These are phyloP conservation scores for Labia minor DNA, from an alignment of 2,888 invertebrate species.

Conservation along the genomic window DNA sequence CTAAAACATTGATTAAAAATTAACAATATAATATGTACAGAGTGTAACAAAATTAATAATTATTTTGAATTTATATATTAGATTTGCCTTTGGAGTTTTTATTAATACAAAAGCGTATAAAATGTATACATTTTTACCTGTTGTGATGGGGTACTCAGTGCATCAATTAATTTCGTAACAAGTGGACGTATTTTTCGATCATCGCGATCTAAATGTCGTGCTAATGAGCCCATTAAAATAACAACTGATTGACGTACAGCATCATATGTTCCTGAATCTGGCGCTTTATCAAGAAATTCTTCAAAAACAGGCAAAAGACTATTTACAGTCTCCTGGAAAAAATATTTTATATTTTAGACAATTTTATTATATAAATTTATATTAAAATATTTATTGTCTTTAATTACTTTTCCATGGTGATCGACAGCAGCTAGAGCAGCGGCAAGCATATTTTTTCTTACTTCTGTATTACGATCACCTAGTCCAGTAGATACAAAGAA, in stretches of 20 bases:
- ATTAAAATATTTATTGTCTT: too few species aligned
- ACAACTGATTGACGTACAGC: conserved; percentile 92
- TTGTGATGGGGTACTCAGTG: conserved; percentile 92
- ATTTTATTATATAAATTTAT: not conserved
- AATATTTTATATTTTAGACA: not conserved
- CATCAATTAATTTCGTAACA: conserved; percentile 75
- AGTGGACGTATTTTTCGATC: conserved; percentile 90
- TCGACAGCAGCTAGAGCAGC: conserved; percentile 89
- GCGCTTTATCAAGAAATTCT: conserved; percentile 83
- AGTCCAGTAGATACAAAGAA: conserved; percentile 81
- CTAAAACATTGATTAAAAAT: too few species aligned
- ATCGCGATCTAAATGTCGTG: conserved; percentile 85
- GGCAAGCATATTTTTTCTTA: conserved; percentile 78
- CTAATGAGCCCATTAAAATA: conserved; percentile 92
- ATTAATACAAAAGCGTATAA: conserved; percentile 8
- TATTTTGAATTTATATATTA: not conserved
- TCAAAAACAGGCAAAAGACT: conserved; percentile 85
- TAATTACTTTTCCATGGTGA: conserved; percentile 83
- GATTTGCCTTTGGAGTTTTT: too few species aligned
- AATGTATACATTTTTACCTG: conserved; percentile 44
- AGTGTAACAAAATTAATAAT: conserved; percentile 16
- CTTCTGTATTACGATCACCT: conserved; percentile 65
- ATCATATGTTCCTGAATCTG: conserved; percentile 81
- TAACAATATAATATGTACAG: not conserved
- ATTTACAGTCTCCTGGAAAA: conserved; percentile 48